phyloP scores from a whole-genome alignment of 2,888 invertebrate species.

The Leucoma salicis region DNA sequence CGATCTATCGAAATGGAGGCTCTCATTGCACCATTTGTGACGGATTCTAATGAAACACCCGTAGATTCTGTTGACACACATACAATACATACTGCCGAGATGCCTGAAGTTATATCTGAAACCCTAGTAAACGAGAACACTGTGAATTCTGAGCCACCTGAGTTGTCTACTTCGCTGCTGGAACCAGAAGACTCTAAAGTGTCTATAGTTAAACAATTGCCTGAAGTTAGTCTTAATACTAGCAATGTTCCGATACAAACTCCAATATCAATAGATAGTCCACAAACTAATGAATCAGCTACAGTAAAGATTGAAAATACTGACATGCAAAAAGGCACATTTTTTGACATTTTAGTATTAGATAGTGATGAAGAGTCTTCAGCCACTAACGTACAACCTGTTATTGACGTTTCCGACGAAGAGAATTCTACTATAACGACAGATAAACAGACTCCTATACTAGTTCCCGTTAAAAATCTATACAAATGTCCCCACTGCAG shows the following conservation, averaged over 20 bases:
- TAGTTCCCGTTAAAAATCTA: slow-evolving; percentile 21
- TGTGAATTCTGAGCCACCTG: neutral
- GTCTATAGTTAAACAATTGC: neutral
- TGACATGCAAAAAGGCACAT: neutral
- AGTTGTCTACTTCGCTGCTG: neutral
- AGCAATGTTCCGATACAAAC: neutral
- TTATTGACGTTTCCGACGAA: slow-evolving; percentile 49
- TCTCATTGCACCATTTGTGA: slow-evolving; percentile 52
- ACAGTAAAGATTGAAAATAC: slow-evolving; percentile 42
- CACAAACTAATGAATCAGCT: neutral
- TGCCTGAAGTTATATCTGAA: neutral
- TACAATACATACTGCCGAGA: neutral
- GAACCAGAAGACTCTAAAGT: neutral
- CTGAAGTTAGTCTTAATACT: neutral
- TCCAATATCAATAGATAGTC: neutral
- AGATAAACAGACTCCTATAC: slow-evolving; percentile 3
- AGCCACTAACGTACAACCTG: slow-evolving; percentile 16
- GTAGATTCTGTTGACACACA: slow-evolving; percentile 5
- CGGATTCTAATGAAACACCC: slow-evolving; percentile 18
- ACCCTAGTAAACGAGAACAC: neutral
- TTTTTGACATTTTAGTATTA: slow-evolving; percentile 45
- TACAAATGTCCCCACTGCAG: slow-evolving; percentile 53
- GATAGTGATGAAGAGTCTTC: slow-evolving; percentile 68
- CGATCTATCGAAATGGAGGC: slow-evolving; percentile 67
- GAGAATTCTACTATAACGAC: slow-evolving; percentile 16